Base-by-base conservation (phyloP, 2,113 vertebrate species). In the Psilopsiagon aymara region DNA sequence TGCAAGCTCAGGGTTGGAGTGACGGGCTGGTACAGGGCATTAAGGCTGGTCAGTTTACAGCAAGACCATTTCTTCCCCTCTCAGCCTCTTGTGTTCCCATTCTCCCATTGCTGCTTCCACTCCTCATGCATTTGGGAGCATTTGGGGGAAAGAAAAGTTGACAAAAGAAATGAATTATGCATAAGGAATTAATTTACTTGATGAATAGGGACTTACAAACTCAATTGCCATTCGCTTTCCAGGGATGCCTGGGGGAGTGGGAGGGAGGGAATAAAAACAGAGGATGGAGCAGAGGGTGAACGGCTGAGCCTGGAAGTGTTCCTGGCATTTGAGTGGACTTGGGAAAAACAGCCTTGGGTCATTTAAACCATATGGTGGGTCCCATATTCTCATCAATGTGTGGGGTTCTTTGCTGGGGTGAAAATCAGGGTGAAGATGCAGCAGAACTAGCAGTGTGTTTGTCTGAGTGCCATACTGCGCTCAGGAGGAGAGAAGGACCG, bases 121-220 rank as follows among this genome's bases (percentile, higher is more conserved):
- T 96, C 55, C 94, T 95, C 92, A 66, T 95, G 96, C 92, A 44
- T 90, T 86, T 13, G 80, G 96, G 96, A 97, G 97, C 96, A 67
- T 97, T 95, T 95, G 88, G 91, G 82, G 90, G 17, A 18, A 71
- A 31, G 62, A 71, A 59, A 97, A 98, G 96, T 98, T 97, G 97
- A 98, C 98, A 98, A 98, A 98, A 97, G 97, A 98, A 97, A 98
- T 98, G 98, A 98, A 98, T 98, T 98, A 98, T 98, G 97, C 97
- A 98, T 98, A 97, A 97, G 97, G 98, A 98, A 98, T 98, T 98
- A 98, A 98, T 98, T 98, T 98, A 94, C 95, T 98, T 97, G 97
- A 98, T 98, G 97, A 98, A 98, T 98, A 98, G 98, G 94, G 94
- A 97, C 96, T 96, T 97, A 91, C 76, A 96, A 97, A 98, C 97